Conservation (phyloP, 2,797 vertebrate genomes). For the Tapirus indicus region DNA sequence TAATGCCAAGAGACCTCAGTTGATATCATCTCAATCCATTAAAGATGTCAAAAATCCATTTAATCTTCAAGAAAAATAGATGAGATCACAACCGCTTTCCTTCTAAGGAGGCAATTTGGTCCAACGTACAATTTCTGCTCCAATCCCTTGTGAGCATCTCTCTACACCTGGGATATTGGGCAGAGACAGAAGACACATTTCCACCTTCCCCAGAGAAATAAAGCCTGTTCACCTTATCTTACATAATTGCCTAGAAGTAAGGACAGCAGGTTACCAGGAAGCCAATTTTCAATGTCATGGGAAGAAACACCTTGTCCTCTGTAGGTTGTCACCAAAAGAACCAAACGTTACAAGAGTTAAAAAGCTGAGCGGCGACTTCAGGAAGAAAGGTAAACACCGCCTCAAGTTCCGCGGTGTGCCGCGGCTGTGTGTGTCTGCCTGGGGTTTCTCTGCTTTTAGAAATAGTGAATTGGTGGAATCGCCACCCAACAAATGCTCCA, state of each 20-base stretch:
- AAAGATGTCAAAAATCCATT: not conserved
- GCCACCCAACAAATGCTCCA: not conserved
- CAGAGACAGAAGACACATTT: not conserved
- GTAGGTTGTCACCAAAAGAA: not conserved
- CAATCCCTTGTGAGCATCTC: not conserved
- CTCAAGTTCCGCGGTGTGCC: fast-evolving
- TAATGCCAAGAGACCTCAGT: not conserved
- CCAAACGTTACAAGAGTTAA: not conserved
- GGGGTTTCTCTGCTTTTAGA: not conserved
- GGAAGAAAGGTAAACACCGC: fast-evolving
- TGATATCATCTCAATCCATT: not conserved
- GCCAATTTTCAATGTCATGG: not conserved
- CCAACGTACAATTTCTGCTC: not conserved
- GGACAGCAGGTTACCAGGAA: not conserved
- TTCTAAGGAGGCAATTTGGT: not conserved
- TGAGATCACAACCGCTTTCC: not conserved
- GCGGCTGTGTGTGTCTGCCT: not conserved
- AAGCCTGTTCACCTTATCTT: not conserved
- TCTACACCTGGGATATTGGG: not conserved
- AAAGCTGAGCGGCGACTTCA: not conserved
- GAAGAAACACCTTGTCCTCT: not conserved
- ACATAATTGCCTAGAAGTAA: not conserved
- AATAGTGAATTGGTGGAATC: not conserved
- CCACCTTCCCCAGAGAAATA: not conserved
- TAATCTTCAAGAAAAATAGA: not conserved